Base-by-base conservation (phyloP, 2,797 vertebrate genomes). In the Alcedo atthis region DNA sequence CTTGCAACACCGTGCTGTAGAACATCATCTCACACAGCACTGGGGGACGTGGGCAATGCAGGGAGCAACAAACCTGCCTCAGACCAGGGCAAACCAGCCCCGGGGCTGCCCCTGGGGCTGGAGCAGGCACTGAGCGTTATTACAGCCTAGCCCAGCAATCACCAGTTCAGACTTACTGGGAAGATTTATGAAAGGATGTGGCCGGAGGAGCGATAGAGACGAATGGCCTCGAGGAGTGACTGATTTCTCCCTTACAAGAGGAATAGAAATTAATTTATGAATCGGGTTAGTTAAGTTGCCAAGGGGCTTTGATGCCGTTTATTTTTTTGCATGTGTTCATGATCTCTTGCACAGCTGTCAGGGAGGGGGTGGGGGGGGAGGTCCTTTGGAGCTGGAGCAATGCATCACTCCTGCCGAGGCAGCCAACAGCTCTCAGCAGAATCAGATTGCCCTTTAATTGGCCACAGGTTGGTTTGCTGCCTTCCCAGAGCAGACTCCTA, bases 331-430 rank as follows among this genome's bases (percentile, higher is more conserved):
- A 16, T 85, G 10, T 73, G 90, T 54, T 87, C 54, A 1, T 90
- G 95, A 96, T 92, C 71, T 85, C 82, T 91, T 48, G 87, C 84
- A n/a, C 94, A 96, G 96, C 95, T 96, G 96, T 88, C 35, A 3
- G 80, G 10, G 69, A 26, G 62, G 78, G 76, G 71, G 66, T 62
- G 75, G 58, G 81, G 90, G 32, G 81, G 92, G 71, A 80, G 81
- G 89, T 75, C 88, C 76, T 61, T 3, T 53, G 40, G 88, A 94
- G 83, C 90, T 0, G 4, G 19, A 93, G 88, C 62, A 51, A 93
- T 87, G 92, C 88, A 84, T 88, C 91, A 86, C 61, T 25, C 75
- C 0, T 1, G 75, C 64, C 1, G 0, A 86, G 63, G 78, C 90
- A 88, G 96, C 91, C 94, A 91, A 68, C 81, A 80, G 86, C 93